Evolutionary conservation across 2,113 vertebrate species (phyloP).

Genomic region (Thryonomys swinderianus): DNA sequence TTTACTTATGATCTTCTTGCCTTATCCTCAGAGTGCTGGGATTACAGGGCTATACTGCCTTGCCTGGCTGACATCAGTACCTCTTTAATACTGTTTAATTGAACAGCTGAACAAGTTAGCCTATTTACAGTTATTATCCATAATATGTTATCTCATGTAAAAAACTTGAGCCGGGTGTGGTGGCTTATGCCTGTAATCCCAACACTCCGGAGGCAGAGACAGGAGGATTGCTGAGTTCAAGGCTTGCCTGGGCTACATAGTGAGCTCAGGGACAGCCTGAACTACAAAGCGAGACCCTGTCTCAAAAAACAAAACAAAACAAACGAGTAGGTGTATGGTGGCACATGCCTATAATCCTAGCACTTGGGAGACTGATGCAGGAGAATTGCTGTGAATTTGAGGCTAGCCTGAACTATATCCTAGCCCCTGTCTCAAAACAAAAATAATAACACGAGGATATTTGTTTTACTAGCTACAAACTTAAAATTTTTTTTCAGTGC

Average conservation of each 20-base stretch:
- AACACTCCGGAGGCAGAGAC: background rate
- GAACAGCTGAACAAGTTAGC: background rate
- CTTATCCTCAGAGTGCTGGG: background rate
- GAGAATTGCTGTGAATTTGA: background rate
- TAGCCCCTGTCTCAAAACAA: background rate
- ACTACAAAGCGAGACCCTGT: too few species aligned
- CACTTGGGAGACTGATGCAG: background rate
- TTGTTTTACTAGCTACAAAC: constrained; percentile 24
- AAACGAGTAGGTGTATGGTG: too few species aligned
- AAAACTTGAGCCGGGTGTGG: background rate
- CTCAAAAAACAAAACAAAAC: too few species aligned
- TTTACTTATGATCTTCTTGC: background rate
- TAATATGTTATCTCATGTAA: background rate
- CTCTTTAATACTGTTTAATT: constrained; percentile 38
- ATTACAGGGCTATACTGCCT: background rate
- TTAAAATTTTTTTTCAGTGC: background rate
- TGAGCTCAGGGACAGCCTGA: too few species aligned
- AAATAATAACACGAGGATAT: background rate
- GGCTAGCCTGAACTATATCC: background rate
- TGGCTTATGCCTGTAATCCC: background rate
- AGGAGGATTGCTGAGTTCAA: background rate
- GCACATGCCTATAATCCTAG: background rate
- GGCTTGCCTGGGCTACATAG: background rate
- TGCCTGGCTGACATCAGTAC: background rate
- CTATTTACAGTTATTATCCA: background rate